Evolutionary conservation across 1,140 invertebrate genomes (phyloP), one percentile per base, ranked within the genome.

Genomic region (Condylostylus longicornis): DNA sequence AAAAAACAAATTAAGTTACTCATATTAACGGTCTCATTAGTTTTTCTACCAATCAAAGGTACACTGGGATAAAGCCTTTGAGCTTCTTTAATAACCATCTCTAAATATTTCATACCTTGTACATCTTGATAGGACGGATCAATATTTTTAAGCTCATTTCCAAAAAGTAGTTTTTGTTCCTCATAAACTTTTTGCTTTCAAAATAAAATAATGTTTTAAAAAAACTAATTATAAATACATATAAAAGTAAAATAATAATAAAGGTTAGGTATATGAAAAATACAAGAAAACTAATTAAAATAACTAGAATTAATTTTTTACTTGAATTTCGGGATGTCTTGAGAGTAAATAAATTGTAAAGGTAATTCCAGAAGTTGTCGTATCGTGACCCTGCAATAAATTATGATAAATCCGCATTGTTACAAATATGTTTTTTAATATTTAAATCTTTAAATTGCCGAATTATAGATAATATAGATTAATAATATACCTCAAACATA

Each of bases 401-500:
- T n/a, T n/a, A n/a, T n/a, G n/a, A n/a, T n/a, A n/a, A n/a, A n/a
- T n/a, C n/a, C n/a, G n/a, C n/a, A n/a, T n/a, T n/a, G n/a, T n/a
- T n/a, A n/a, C n/a, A n/a, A n/a, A n/a, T n/a, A n/a, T n/a, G n/a
- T n/a, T n/a, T n/a, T n/a, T n/a, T n/a, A n/a, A n/a, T n/a, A n/a
- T n/a, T n/a, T n/a, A n/a, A n/a, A n/a, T n/a, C n/a, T n/a, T 31
- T 5, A 7, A 6, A 7, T 31, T n/a, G n/a, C n/a, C n/a, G n/a
- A n/a, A n/a, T n/a, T n/a, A n/a, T n/a, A n/a, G n/a, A n/a, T n/a
- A n/a, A n/a, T n/a, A n/a, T n/a, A n/a, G n/a, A 8, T n/a, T 10
- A 12, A 2, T 5, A 29, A 20, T 14, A 55, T 54, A 81, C 81
- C 59, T 70, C 76, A 63, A 83, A 82, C 71, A 82, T 78, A 49